Evolutionary conservation across 2,888 invertebrate species (phyloP).

Genomic region (Morpho helenor): DNA sequence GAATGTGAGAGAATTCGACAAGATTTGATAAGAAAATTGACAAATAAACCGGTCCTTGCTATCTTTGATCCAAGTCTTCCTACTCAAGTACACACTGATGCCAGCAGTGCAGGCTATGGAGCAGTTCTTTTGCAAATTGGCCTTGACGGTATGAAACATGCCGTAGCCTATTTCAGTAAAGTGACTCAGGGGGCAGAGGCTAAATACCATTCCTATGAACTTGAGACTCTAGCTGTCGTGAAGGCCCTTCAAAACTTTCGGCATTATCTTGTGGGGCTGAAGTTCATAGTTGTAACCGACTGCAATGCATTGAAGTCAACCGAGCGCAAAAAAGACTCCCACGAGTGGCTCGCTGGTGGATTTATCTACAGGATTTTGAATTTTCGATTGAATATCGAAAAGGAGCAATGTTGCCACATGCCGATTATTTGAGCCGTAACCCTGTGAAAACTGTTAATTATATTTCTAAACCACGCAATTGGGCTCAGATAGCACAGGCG

Average conservation of each 20-base stretch:
- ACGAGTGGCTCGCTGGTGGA: constrained; percentile 34
- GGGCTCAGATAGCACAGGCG: no score
- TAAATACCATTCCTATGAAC: constrained; percentile 21
- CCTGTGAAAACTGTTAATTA: constrained; percentile 5
- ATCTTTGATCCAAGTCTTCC: constrained; percentile 13
- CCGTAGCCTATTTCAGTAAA: constrained; percentile 19
- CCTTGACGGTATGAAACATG: neutral
- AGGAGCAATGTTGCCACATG: constrained; percentile 31
- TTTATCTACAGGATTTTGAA: constrained; percentile 30
- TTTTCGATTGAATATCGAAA: constrained; percentile 28
- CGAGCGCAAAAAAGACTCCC: constrained; percentile 32
- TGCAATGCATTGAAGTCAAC: constrained; percentile 36
- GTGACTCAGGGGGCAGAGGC: constrained; percentile 24
- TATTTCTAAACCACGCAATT: constrained; percentile 17
- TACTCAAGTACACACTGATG: constrained; percentile 15
- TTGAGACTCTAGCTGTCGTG: constrained; percentile 27
- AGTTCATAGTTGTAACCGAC: constrained; percentile 33
- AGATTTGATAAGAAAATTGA: constrained; percentile 7
- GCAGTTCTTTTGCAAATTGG: constrained; percentile 18
- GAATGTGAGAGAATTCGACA: constrained; percentile 9
- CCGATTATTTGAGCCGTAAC: constrained; percentile 36
- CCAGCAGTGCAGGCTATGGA: constrained; percentile 9
- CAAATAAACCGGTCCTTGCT: constrained; percentile 15
- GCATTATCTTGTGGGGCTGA: neutral
- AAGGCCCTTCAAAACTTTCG: constrained; percentile 25